These are phyloP conservation scores for Pipa parva DNA, from an alignment of 2,113 vertebrate genomes.

Conservation along the genomic window DNA sequence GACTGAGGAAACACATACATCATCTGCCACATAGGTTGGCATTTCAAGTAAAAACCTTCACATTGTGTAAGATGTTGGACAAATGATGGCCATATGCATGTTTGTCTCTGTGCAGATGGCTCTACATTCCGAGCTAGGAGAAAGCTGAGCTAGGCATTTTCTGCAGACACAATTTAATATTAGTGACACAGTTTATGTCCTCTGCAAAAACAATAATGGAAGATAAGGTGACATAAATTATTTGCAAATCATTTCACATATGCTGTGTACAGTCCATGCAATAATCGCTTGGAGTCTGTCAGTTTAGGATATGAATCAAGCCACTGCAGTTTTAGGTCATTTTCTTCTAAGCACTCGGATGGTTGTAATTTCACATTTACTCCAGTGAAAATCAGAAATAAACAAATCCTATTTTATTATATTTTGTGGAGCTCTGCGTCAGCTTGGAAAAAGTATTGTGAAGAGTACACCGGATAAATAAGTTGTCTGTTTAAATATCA, in stretches of 20 bases:
- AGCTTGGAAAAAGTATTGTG: neutral
- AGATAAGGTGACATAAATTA: constrained; percentile 96
- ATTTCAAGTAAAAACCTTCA: constrained; percentile 95
- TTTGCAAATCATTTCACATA: constrained; percentile 96
- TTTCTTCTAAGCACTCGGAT: constrained; percentile 73
- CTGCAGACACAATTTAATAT: constrained; percentile 83
- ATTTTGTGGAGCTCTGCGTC: constrained; percentile 50
- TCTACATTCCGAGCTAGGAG: constrained; percentile 76
- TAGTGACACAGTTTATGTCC: constrained; percentile 87
- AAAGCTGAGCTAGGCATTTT: constrained; percentile 90
- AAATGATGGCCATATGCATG: constrained; percentile 96
- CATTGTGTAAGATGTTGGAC: constrained; percentile 95
- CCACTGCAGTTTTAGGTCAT: constrained; percentile 83
- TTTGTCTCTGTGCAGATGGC: constrained; percentile 91
- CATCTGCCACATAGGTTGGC: constrained; percentile 96
- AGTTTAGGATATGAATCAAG: constrained; percentile 83
- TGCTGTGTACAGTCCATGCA: constrained; percentile 91
- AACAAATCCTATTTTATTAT: constrained; percentile 66
- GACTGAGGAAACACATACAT: constrained; percentile 99
- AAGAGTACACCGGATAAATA: no score
- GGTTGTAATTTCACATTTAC: constrained; percentile 68
- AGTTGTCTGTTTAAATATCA: no score
- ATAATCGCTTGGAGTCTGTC: constrained; percentile 93
- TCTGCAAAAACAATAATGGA: constrained; percentile 88
- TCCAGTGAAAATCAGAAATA: constrained; percentile 51